Evolutionary conservation across 2,888 invertebrate species (phyloP), one percentile per base, ranked within the genome.

Genomic region (Blera fallax): DNA sequence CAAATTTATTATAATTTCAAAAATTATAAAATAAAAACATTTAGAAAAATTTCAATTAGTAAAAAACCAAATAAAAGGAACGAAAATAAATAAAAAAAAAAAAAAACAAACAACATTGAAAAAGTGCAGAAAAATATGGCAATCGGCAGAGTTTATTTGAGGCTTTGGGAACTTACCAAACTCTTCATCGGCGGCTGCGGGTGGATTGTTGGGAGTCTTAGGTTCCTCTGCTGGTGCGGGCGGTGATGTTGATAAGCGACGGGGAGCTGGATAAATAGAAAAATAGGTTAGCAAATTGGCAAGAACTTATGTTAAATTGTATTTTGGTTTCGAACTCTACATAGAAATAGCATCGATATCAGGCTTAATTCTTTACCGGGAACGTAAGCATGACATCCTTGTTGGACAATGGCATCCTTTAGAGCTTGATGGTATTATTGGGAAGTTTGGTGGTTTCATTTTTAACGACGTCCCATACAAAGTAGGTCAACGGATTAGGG

Each of bases 81-180:
- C 84, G 87, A 79, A 76, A 76, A 88, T 88, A 87, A 87, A 80
- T 83, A 87, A 79, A 76, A 76, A 88, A 88, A 88, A 40, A 79
- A 77, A 79, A 73, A 70, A 77, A 87, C 81, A 80, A 67, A 81
- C 87, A 83, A 79, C 70, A 70, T 78, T 77, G 72, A 77, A 77
- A 83, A 84, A 82, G 81, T 83, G 85, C 82, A 87, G 67, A 79
- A 70, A 80, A 72, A 74, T 56, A 56, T 76, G 54, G 62, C 37
- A 69, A 65, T 43, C 40, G 27, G n/a, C 14, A 58, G 60, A 32
- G 37, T 6, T 64, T 43, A 37, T 45, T 48, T 4, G 16, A 5
- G 14, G 14, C 24, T 18, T 16, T 29, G 21, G 8, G 3, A 1
- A 90, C 92, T 90, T 87, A 92, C 91, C 91, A 87, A 92, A 89